These are phyloP conservation scores for Siphamia tubifer DNA, from an alignment of 2,113 vertebrate genomes.

Conservation along the genomic window DNA sequence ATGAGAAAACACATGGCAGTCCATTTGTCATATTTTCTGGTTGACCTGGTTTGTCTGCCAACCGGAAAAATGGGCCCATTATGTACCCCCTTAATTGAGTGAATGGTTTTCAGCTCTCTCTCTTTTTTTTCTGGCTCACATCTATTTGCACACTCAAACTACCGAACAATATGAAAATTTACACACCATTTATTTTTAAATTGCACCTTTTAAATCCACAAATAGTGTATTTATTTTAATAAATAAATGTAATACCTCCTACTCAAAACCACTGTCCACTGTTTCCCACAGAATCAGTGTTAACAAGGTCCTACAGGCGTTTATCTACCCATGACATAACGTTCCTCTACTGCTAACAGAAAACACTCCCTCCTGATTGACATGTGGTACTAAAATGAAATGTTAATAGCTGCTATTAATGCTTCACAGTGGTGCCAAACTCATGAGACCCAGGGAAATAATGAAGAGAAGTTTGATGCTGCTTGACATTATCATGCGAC, in stretches of 20 bases:
- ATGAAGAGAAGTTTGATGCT: slow-evolving; percentile 15
- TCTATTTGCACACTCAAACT: too few species aligned
- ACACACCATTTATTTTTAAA: not conserved
- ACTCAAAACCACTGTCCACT: not conserved
- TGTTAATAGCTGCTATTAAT: slow-evolving; percentile 39
- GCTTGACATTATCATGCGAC: slow-evolving; percentile 46
- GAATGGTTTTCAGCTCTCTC: too few species aligned
- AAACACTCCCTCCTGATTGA: slow-evolving; percentile 39
- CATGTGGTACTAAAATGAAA: slow-evolving; percentile 35
- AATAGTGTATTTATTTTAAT: too few species aligned
- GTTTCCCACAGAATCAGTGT: slow-evolving; percentile 42
- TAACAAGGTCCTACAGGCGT: not conserved
- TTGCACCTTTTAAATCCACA: not conserved
- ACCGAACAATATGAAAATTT: not conserved
- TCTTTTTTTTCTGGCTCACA: too few species aligned
- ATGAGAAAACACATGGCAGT: slow-evolving; percentile 14
- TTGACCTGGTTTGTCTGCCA: slow-evolving; percentile 69
- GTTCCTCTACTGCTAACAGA: not conserved
- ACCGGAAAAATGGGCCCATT: slow-evolving; percentile 45
- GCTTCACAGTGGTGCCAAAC: slow-evolving; percentile 7
- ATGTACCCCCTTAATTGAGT: slow-evolving; percentile 48
- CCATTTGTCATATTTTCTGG: slow-evolving; percentile 42
- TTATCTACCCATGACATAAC: not conserved
- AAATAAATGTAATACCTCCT: too few species aligned
- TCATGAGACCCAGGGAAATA: slow-evolving; percentile 2